Evolutionary conservation across 2,888 invertebrate genomes (phyloP).

Genomic region (Malthinus seriepunctatus): DNA sequence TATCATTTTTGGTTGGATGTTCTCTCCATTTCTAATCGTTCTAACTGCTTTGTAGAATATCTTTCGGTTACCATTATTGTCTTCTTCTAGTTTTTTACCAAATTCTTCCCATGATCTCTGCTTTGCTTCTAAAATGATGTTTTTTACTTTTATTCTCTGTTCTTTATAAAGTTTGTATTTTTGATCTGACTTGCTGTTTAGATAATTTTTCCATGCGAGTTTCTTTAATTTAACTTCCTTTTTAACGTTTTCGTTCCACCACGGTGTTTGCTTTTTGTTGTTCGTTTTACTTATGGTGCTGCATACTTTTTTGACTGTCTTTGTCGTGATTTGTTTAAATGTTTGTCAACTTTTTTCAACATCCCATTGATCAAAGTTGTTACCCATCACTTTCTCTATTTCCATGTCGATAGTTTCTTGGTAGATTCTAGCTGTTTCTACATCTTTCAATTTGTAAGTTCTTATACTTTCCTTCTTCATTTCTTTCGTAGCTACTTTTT

Average conservation of each 20-base stretch:
- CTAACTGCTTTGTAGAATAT: not conserved
- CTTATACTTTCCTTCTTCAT: too few relatives aligned
- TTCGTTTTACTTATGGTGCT: constrained; percentile 5
- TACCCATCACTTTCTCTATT: not conserved
- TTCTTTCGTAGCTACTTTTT: too few relatives aligned
- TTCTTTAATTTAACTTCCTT: constrained; percentile 10
- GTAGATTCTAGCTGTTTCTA: too few relatives aligned
- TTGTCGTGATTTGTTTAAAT: not conserved
- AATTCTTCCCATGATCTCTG: too few relatives aligned
- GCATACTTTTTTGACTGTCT: constrained; percentile 7
- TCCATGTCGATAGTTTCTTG: too few relatives aligned
- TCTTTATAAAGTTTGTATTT: too few relatives aligned
- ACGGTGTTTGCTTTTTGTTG: constrained; percentile 4
- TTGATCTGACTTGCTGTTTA: too few relatives aligned
- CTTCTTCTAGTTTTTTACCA: too few relatives aligned
- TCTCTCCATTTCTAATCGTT: constrained; percentile 7
- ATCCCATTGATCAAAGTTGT: not conserved
- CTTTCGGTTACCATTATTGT: constrained; percentile 4
- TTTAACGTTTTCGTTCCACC: constrained; percentile 13
- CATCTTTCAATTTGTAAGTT: too few relatives aligned
- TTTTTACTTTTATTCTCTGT: too few relatives aligned
- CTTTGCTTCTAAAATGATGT: too few relatives aligned
- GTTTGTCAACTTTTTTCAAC: constrained; percentile 1
- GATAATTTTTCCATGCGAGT: constrained; percentile 4
- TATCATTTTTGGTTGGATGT: not conserved